Conservation (phyloP, 2,888 invertebrate genomes). For the Nephrotoma flavescens region DNA sequence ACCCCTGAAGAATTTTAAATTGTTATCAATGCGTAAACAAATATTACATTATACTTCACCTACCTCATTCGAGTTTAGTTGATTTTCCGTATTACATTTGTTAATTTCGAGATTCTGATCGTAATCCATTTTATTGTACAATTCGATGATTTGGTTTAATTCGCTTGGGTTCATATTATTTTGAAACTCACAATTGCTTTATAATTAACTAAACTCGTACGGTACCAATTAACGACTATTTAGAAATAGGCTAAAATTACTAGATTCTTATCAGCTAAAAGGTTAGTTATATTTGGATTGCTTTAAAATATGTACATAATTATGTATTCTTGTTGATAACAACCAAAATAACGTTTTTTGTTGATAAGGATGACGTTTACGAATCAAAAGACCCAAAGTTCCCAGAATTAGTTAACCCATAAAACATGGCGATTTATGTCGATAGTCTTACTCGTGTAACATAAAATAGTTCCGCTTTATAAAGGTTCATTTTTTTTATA, state of each 20-base stretch:
- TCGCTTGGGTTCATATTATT: neutral
- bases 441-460: too few species aligned
- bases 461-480: too few species aligned
- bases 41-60: neutral
- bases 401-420: too few species aligned
- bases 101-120: neutral
- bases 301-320: neutral
- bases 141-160: neutral
- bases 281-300: neutral
- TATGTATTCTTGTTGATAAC: neutral
- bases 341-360: neutral
- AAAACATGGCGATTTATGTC: too few species aligned
- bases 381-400: too few species aligned
- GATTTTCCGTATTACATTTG: neutral
- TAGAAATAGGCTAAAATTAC: neutral
- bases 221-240: neutral
- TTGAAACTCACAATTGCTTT: too few species aligned
- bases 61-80: neutral
- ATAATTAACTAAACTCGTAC: neutral
- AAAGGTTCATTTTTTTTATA: too few species aligned
- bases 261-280: neutral
- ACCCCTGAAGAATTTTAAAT: neutral
- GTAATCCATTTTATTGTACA: neutral
- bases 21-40: neutral
- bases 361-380: neutral